Evolutionary conservation across 2,888 invertebrate genomes (phyloP).

Genomic region (Opisthograptis luteolata): DNA sequence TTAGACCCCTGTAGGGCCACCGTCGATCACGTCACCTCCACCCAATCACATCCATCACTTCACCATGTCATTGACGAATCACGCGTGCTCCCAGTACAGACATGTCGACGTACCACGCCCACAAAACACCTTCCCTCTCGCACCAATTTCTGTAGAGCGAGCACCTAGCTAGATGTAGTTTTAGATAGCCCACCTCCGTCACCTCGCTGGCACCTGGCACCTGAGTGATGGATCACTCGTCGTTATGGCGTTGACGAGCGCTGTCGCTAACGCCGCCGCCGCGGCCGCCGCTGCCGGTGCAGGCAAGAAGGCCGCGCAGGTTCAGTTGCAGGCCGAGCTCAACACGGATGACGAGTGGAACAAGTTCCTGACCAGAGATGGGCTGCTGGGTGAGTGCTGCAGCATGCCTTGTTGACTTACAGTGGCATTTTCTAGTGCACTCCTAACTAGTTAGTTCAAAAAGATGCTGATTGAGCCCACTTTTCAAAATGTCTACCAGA

Average conservation of each 20-base stretch:
- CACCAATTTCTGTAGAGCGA: background rate
- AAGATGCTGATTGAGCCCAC: too few species aligned
- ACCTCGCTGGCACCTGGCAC: slow-evolving; percentile 14
- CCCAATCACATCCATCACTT: slow-evolving; percentile 10
- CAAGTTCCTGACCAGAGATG: slow-evolving; percentile 89
- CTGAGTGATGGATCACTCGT: slow-evolving; percentile 40
- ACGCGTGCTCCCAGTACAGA: slow-evolving; percentile 3
- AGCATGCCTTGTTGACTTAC: too few species aligned
- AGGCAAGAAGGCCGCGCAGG: slow-evolving; percentile 90
- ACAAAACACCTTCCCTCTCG: background rate
- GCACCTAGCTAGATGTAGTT: slow-evolving; percentile 5
- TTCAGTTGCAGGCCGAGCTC: slow-evolving; percentile 92
- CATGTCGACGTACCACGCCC: slow-evolving; percentile 15
- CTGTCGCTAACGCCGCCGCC: slow-evolving; percentile 72
- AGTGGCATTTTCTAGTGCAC: too few species aligned
- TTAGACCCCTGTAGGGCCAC: slow-evolving; percentile 17
- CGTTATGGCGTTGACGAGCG: slow-evolving; percentile 70
- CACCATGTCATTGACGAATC: slow-evolving; percentile 22
- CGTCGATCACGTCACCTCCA: slow-evolving; percentile 8
- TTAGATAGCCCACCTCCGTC: slow-evolving; percentile 21
- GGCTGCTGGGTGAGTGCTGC: slow-evolving; percentile 87
- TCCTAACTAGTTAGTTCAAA: too few species aligned
- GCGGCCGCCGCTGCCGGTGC: slow-evolving; percentile 74
- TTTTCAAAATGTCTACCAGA: too few species aligned
- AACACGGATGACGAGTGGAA: slow-evolving; percentile 94